phyloP scores from a whole-genome alignment of 2,888 invertebrate species.

The Loripinus fragilis region DNA sequence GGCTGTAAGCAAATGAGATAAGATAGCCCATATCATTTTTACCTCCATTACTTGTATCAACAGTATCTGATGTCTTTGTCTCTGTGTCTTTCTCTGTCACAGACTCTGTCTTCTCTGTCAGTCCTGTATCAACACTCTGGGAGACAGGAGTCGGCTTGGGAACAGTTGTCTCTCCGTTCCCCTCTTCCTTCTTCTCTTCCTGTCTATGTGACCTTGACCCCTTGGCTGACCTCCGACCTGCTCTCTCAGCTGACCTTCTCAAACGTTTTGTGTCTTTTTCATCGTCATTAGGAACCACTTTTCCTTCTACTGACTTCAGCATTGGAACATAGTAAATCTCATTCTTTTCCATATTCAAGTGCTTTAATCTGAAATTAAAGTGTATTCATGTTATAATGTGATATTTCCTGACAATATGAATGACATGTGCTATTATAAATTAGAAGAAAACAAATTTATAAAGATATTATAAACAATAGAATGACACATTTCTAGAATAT shows the following conservation, averaged over 20 bases:
- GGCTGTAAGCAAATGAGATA: too few species aligned
- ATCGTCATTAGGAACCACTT: conserved; percentile 72
- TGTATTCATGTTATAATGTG: too few species aligned
- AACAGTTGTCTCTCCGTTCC: neutral
- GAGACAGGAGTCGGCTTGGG: conserved; percentile 2
- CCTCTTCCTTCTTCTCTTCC: neutral
- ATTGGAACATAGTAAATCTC: conserved; percentile 80
- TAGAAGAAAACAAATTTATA: too few species aligned
- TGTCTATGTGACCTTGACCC: conserved; percentile 36
- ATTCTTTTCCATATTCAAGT: conserved; percentile 81
- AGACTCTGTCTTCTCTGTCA: neutral
- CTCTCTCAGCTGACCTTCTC: conserved; percentile 56
- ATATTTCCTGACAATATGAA: too few species aligned
- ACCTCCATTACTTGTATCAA: neutral
- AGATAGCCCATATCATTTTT: too few species aligned
- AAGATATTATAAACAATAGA: too few species aligned
- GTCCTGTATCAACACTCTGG: neutral
- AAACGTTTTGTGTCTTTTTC: conserved; percentile 54
- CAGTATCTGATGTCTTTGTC: neutral
- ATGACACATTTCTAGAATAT: too few species aligned
- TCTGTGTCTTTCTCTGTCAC: neutral
- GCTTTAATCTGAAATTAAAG: conserved; percentile 79
- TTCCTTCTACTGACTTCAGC: conserved; percentile 78
- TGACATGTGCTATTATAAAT: too few species aligned
- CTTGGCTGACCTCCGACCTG: conserved; percentile 56